Conservation (phyloP, 2,888 invertebrate species). For the Phasia obesa region DNA sequence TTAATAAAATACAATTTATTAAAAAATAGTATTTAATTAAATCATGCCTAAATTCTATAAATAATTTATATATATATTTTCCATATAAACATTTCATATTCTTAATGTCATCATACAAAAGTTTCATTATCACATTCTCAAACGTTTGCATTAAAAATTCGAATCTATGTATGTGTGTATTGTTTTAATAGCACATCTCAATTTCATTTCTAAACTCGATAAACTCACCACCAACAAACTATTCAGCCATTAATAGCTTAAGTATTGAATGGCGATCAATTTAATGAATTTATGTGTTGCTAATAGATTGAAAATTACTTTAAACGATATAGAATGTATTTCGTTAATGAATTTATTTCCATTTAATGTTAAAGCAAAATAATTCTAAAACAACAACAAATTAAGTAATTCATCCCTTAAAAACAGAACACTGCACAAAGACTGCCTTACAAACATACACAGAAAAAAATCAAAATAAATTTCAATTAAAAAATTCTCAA, state of each 20-base stretch:
- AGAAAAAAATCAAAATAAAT: background rate
- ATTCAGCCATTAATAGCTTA: conserved; percentile 11
- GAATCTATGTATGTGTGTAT: background rate
- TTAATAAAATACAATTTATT: too few species aligned
- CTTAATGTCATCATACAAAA: too few species aligned
- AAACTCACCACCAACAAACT: background rate
- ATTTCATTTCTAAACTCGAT: background rate
- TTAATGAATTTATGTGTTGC: conserved; percentile 49
- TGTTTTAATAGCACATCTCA: conserved; percentile 13
- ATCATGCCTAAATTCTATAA: too few species aligned
- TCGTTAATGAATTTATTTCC: conserved; percentile 40
- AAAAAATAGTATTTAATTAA: too few species aligned
- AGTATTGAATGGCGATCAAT: conserved; percentile 20
- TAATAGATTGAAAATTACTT: conserved; percentile 36
- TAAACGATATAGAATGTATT: conserved; percentile 41
- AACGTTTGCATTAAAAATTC: background rate
- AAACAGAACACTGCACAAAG: too few species aligned
- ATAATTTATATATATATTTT: too few species aligned
- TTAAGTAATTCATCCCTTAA: conserved; percentile 47
- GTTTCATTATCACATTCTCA: too few species aligned
- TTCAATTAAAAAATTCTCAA: too few species aligned
- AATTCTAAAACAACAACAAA: conserved; percentile 47
- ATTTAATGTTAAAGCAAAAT: conserved; percentile 13
- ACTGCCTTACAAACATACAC: too few species aligned
- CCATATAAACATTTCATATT: too few species aligned